Conservation (phyloP, 2,113 vertebrate species). For the Arothron firmamentum region DNA sequence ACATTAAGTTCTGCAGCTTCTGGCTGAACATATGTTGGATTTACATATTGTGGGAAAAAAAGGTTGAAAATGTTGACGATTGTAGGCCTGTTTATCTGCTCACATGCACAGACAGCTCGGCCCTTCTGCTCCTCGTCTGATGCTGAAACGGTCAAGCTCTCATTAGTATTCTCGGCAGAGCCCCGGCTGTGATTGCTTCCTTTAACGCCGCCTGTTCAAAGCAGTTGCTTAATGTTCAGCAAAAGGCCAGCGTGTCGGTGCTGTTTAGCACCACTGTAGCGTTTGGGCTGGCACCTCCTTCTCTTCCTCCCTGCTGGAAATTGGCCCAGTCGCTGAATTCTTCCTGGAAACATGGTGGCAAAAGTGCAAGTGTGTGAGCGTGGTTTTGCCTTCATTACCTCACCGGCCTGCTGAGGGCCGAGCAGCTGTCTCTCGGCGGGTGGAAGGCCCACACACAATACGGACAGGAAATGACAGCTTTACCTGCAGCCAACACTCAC, state of each 20-base stretch:
- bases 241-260: slow-evolving; percentile 46
- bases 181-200: slow-evolving; percentile 35
- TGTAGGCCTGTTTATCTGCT: slow-evolving; percentile 23
- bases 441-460: slow-evolving; percentile 57
- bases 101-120: slow-evolving; percentile 20
- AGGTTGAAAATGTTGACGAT: slow-evolving; percentile 26
- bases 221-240: slow-evolving; percentile 52
- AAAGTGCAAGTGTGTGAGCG: slow-evolving; percentile 12
- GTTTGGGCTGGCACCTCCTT: slow-evolving; percentile 39
- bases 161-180: slow-evolving; percentile 41
- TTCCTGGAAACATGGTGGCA: slow-evolving; percentile 23
- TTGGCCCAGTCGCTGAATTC: slow-evolving; percentile 12
- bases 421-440: slow-evolving; percentile 73
- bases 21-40: slow-evolving; percentile 66
- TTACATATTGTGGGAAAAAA: slow-evolving; percentile 36
- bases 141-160: slow-evolving; percentile 28
- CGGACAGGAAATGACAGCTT: slow-evolving; percentile 73
- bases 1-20: slow-evolving; percentile 51
- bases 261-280: slow-evolving; percentile 33
- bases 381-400: slow-evolving; percentile 25
- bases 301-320: slow-evolving; percentile 8
- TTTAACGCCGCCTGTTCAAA: slow-evolving; percentile 32
- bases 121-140: slow-evolving; percentile 16
- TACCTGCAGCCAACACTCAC: slow-evolving; percentile 73
- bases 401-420: slow-evolving; percentile 28